A percentile compares a stretch with the other conserved stretches of the same genome.
These are phyloP conservation scores for Papilio glaucus DNA, from an alignment of 1,140 invertebrate species.

Conservation along the genomic window DNA sequence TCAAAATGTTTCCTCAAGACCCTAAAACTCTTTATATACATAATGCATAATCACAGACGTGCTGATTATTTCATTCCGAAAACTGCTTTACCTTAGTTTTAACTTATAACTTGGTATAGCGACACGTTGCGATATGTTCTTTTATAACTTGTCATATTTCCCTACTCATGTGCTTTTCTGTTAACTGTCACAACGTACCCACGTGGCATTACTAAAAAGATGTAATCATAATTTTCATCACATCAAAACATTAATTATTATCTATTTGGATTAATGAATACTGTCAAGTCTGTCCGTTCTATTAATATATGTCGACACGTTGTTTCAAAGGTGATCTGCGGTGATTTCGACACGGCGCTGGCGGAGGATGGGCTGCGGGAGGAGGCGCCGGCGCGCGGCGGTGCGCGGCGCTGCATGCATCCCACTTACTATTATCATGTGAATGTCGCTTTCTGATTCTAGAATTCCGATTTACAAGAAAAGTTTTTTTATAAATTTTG, in stretches of 20 bases:
- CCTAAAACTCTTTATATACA: too few species aligned
- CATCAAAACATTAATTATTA: background rate
- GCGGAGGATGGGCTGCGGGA: constrained; percentile 60
- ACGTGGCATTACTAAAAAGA: background rate
- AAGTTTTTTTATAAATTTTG: too few species aligned
- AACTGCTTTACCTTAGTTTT: too few species aligned
- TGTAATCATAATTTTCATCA: background rate
- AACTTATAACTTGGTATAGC: too few species aligned
- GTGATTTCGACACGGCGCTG: constrained; percentile 62
- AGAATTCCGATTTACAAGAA: background rate
- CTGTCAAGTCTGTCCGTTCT: constrained; percentile 1
- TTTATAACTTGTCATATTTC: background rate
- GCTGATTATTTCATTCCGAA: too few species aligned
- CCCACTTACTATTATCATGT: constrained; percentile 78
- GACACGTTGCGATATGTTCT: background rate
- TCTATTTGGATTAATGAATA: constrained; percentile 17
- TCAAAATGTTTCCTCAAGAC: too few species aligned
- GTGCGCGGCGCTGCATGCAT: constrained; percentile 69
- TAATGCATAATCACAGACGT: too few species aligned
- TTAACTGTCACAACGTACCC: background rate
- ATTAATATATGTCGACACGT: constrained; percentile 30
- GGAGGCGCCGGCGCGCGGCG: constrained; percentile 56
- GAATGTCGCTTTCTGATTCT: constrained; percentile 43
- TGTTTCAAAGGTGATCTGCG: constrained; percentile 67
- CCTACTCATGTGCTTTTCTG: background rate